These are phyloP conservation scores for Pycnomerus fuliginosus DNA, from an alignment of 2,888 invertebrate genomes.

Conservation along the genomic window DNA sequence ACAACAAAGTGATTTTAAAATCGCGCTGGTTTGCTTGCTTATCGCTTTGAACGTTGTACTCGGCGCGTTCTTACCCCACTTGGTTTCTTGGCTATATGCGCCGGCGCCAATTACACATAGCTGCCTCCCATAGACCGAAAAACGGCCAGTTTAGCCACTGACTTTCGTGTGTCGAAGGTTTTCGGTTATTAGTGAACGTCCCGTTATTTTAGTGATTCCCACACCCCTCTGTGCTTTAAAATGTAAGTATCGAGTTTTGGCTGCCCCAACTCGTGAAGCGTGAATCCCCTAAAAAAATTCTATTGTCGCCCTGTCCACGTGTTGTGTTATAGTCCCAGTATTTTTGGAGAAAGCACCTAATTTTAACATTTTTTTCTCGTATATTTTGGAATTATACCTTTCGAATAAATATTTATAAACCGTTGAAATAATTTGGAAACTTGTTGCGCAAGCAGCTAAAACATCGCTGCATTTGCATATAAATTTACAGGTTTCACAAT, in stretches of 20 bases:
- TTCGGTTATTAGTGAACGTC: too few species aligned
- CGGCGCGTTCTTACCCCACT: slow-evolving; percentile 31
- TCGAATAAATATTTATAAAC: slow-evolving; percentile 23
- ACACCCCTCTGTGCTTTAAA: too few species aligned
- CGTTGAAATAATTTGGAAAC: slow-evolving; percentile 20
- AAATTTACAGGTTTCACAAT: slow-evolving; percentile 25
- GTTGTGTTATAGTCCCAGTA: too few species aligned
- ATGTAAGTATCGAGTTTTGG: too few species aligned
- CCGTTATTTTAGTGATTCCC: too few species aligned
- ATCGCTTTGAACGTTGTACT: slow-evolving; percentile 40
- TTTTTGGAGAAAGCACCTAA: too few species aligned
- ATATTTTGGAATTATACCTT: slow-evolving; percentile 22
- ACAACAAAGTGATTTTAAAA: slow-evolving; percentile 31
- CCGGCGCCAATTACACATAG: slow-evolving; percentile 29
- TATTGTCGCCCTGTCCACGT: too few species aligned
- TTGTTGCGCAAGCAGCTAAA: slow-evolving; percentile 20
- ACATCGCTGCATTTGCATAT: slow-evolving; percentile 25
- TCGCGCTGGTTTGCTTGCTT: slow-evolving; percentile 26
- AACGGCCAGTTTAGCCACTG: slow-evolving; percentile 26
- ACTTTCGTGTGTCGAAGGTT: slow-evolving; percentile 17
- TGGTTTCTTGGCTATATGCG: slow-evolving; percentile 19
- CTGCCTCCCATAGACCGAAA: slow-evolving; percentile 26
- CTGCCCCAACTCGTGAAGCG: too few species aligned
- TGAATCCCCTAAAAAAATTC: too few species aligned
- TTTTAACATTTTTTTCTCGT: too few species aligned